Percentiles rank a stretch among this genome's conserved stretches.
phyloP scores from a whole-genome alignment of 2,113 vertebrate species.

The Garra rufa region DNA sequence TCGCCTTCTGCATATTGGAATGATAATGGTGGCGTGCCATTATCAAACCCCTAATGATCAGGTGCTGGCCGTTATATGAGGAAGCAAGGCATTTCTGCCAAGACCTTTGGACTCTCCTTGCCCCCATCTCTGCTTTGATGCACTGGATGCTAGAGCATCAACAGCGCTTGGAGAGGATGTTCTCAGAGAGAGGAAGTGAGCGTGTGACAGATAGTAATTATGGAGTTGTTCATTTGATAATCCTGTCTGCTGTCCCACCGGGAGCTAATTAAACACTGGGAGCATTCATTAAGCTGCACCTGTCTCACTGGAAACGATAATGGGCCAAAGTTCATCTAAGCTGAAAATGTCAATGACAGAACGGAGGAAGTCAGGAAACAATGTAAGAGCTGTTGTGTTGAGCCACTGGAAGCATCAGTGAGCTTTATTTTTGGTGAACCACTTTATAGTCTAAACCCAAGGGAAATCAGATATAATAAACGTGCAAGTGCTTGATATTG shows the following conservation, averaged over 20 bases:
- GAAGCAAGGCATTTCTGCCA: background rate
- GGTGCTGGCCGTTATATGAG: slow-evolving; percentile 4
- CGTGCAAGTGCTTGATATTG: background rate
- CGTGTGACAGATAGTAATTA: slow-evolving; percentile 37
- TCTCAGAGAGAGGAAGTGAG: slow-evolving; percentile 5
- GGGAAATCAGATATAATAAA: background rate
- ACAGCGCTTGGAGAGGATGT: background rate
- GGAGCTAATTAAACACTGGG: slow-evolving; percentile 59
- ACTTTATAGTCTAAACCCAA: background rate
- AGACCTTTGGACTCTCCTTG: slow-evolving; percentile 3
- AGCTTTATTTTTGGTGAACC: background rate
- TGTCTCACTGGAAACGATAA: slow-evolving; percentile 54
- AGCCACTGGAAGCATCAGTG: background rate
- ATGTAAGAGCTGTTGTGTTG: background rate
- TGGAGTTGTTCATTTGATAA: slow-evolving; percentile 49
- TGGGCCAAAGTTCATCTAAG: slow-evolving; percentile 50
- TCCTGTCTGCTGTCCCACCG: slow-evolving; percentile 42
- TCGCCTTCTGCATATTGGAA: background rate
- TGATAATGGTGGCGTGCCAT: background rate
- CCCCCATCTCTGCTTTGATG: slow-evolving; percentile 5
- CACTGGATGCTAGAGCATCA: background rate
- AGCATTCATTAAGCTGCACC: slow-evolving; percentile 54
- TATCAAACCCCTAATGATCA: slow-evolving; percentile 28
- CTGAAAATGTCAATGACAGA: slow-evolving; percentile 54
- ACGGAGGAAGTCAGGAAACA: background rate